Evolutionary conservation across 2,113 vertebrate genomes (phyloP).

Genomic region (Tyto alba): DNA sequence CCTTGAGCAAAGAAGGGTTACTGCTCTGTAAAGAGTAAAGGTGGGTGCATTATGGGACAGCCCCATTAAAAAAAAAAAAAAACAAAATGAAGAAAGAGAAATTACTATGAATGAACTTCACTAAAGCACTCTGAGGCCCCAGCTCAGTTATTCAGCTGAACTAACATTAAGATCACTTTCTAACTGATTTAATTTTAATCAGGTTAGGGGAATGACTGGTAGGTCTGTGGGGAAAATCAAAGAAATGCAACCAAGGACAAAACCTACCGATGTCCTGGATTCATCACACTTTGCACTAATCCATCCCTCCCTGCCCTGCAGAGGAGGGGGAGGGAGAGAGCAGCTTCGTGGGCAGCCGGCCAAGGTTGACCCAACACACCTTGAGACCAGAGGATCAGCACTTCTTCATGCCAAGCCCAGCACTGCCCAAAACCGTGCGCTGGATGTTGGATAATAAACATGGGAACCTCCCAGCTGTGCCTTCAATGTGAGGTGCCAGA

Average conservation of each 20-base stretch:
- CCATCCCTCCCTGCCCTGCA: too few relatives aligned
- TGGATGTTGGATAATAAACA: not conserved
- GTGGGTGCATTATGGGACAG: fast-evolving
- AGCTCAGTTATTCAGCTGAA: not conserved
- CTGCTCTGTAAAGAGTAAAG: not conserved
- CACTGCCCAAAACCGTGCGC: fast-evolving
- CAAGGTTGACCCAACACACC: not conserved
- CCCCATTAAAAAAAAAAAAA: not conserved
- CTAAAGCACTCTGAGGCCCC: not conserved
- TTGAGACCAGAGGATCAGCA: too few relatives aligned
- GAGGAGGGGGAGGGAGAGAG: not conserved
- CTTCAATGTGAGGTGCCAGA: not conserved
- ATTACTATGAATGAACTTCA: not conserved
- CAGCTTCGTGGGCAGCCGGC: not conserved
- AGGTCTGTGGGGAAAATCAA: not conserved
- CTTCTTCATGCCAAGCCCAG: not conserved
- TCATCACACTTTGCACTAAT: not conserved
- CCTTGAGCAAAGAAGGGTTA: not conserved
- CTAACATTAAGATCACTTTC: not conserved
- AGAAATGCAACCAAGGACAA: not conserved
- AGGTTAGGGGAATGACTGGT: not conserved
- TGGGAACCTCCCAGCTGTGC: not conserved
- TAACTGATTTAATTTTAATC: not conserved
- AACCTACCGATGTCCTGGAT: not conserved
- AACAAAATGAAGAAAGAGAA: not conserved